Percentiles rank a stretch among this genome's conserved stretches.
Conservation (phyloP, 2,888 invertebrate genomes). For the Geotrupes spiniger region DNA sequence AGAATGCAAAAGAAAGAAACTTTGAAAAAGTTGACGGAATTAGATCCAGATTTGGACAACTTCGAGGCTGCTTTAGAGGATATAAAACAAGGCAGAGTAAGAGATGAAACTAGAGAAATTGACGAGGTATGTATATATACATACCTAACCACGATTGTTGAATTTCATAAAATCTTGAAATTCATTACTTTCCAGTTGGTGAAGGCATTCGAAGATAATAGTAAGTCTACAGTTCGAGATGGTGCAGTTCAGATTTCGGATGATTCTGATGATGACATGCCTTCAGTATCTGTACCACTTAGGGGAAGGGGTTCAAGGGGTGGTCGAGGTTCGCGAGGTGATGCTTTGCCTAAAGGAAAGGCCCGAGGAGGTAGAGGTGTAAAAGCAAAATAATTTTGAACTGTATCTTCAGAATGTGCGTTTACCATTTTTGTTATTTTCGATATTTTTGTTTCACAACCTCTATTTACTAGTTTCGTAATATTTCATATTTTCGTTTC, state of each 20-base stretch:
- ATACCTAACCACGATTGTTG: no score
- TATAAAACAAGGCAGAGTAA: conserved; percentile 14
- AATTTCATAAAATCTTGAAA: no score
- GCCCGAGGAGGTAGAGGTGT: no score
- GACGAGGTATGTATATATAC: conserved; percentile 8
- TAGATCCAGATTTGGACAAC: conserved; percentile 22
- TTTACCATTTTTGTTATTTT: no score
- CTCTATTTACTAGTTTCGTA: no score
- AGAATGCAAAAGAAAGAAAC: conserved; percentile 24
- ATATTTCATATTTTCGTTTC: no score
- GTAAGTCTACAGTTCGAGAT: background rate
- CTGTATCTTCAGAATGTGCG: no score
- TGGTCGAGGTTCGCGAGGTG: conserved; percentile 11
- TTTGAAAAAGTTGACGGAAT: conserved; percentile 17
- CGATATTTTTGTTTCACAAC: no score
- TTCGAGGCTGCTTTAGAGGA: conserved; percentile 17
- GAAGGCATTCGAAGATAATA: conserved; percentile 14
- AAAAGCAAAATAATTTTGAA: no score
- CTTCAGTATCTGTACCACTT: conserved; percentile 2
- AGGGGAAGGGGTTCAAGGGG: conserved; percentile 27
- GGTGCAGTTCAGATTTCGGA: conserved; percentile 4
- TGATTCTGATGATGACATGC: conserved; percentile 8
- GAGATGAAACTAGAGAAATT: conserved; percentile 15
- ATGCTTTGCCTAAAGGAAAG: no score
- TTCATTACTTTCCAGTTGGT: no score